Evolutionary conservation across 53 echinoderm and acorn worm species (phyloP).

Genomic region (Mesocentrotus franciscanus): DNA sequence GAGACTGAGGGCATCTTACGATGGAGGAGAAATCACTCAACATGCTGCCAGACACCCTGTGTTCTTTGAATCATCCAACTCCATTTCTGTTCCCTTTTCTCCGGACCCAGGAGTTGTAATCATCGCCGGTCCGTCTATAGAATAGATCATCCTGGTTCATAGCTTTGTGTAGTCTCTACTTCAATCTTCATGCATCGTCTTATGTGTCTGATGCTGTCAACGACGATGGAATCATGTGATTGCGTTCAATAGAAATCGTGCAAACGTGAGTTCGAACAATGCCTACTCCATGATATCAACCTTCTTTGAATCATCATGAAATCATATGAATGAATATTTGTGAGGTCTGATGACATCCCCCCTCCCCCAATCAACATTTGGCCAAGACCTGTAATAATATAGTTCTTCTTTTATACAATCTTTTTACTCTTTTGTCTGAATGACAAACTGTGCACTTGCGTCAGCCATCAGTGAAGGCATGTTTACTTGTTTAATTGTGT

Average conservation of each 20-base stretch:
- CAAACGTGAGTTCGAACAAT: not conserved
- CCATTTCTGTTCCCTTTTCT: not conserved
- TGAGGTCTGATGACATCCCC: not conserved
- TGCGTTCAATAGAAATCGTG: not conserved
- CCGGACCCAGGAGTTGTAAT: not conserved
- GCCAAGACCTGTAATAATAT: conserved; percentile 1
- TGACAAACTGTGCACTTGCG: not conserved
- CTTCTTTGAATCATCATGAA: not conserved
- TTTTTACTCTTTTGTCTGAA: not conserved
- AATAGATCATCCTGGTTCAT: not conserved
- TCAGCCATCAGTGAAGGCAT: not conserved
- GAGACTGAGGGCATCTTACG: not conserved
- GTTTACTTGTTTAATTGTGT: no score
- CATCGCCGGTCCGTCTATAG: not conserved
- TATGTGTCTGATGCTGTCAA: not conserved
- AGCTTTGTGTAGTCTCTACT: not conserved
- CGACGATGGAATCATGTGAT: not conserved
- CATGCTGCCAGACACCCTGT: conserved; percentile 62
- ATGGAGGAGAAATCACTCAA: conserved; percentile 57
- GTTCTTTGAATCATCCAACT: conserved; percentile 5
- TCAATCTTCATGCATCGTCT: not conserved
- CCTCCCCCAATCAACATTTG: not conserved
- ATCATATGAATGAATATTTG: not conserved
- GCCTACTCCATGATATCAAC: not conserved
- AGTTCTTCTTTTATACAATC: conserved; percentile 27